Evolutionary conservation across 2,113 vertebrate species (phyloP), one percentile per base, ranked within the genome.

Genomic region (Chaenocephalus aceratus): DNA sequence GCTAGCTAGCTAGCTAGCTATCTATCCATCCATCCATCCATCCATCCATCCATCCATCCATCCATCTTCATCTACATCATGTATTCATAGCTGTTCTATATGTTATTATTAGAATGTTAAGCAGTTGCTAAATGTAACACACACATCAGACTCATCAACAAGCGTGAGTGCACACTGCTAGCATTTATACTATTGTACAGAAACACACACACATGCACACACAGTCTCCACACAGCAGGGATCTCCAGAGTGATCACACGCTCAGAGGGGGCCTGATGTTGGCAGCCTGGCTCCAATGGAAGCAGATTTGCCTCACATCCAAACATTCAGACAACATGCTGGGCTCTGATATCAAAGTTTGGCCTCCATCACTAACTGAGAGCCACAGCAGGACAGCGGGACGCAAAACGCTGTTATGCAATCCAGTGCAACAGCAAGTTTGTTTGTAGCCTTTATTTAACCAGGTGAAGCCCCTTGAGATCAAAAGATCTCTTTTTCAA

Each of bases 301-400:
- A 79, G 57, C 77, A 79, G 74, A 85, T 86, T 88, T 78, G 57
- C 72, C 71, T 56, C 67, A 73, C 76, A 58, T 77, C 86, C 66
- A 84, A 12, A 81, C 67, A 81, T 68, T 77, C 61, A 72, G 58
- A 67, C 3, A 8, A 6, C 79, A 45, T 34, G 67, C 60, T 67
- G 74, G 9, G 77, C n/a, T 68, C 70, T 77, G 11, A 49, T 60
- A 74, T 75, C 73, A 65, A 80, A 60, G 71, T 58, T 57, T 34
- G 16, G 56, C 41, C 11, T 62, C 49, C 8, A 18, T 64, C 41
- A 59, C 71, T 71, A 34, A 72, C 15, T 41, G 53, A 10, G 74
- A 63, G 70, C 21, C 56, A 16, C 68, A 63, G 30, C 36, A 41
- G 62, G 52, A 82, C 68, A 67, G 67, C 48, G 49, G 0, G 30